A percentile compares a stretch with the other conserved stretches of the same genome.
Conservation (phyloP, 2,888 invertebrate genomes). For the Meiosimyza platycephala region DNA sequence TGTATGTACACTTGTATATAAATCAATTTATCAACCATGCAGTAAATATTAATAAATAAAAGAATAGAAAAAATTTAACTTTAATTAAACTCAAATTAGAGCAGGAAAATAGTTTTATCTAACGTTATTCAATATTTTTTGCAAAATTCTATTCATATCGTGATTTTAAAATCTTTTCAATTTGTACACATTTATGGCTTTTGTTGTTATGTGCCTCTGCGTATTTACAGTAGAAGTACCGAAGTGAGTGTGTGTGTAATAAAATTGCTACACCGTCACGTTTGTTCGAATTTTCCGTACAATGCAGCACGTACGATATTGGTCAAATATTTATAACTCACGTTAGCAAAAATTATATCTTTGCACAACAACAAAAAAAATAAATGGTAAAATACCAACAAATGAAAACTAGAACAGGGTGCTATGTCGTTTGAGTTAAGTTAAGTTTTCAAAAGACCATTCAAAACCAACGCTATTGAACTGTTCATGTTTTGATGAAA, state of each 20-base stretch:
- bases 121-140: background rate
- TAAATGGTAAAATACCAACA: conserved; percentile 26
- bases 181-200: conserved; percentile 17
- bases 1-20: too few species aligned
- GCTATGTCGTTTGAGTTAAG: too few species aligned
- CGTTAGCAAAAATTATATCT: conserved; percentile 44
- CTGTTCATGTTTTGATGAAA: too few species aligned
- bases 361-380: conserved; percentile 15
- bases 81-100: too few species aligned
- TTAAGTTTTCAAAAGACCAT: too few species aligned
- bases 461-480: too few species aligned
- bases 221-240: background rate
- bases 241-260: background rate
- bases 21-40: too few species aligned
- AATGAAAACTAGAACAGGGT: too few species aligned
- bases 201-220: conserved; percentile 5
- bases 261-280: conserved; percentile 44
- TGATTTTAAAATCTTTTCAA: conserved; percentile 25
- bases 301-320: conserved; percentile 45
- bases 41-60: too few species aligned
- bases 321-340: conserved; percentile 46
- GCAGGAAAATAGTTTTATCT: too few species aligned
- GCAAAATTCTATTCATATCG: background rate
- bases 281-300: conserved; percentile 42
- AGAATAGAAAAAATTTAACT: too few species aligned